A percentile compares a stretch with the other conserved stretches of the same genome.
Evolutionary conservation across 2,797 vertebrate genomes (phyloP).

Genomic region (Anabas testudineus): DNA sequence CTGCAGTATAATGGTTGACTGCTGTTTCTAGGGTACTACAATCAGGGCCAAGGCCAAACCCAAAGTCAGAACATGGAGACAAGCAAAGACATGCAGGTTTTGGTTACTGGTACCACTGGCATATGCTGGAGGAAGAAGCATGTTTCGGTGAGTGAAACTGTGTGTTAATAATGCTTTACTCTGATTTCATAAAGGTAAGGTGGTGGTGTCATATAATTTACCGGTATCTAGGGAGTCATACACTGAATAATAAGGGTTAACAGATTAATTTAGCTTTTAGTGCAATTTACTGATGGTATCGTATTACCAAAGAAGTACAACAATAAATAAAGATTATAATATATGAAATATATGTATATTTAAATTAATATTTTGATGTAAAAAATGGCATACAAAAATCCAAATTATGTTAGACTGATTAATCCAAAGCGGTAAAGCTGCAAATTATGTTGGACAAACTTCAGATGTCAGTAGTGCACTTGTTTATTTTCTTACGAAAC

Average conservation of each 20-base stretch:
- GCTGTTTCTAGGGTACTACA: constrained; percentile 57
- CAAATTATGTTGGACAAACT: not conserved
- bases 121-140: constrained; percentile 93
- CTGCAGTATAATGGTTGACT: constrained; percentile 1
- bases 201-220: not conserved
- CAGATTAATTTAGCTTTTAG: no score
- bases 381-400: no score
- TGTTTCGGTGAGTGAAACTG: constrained; percentile 79
- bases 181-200: constrained; percentile 7
- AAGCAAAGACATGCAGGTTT: constrained; percentile 81
- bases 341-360: no score
- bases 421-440: no score
- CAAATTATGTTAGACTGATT: no score
- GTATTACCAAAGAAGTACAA: no score
- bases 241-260: no score
- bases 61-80: constrained; percentile 70
- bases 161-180: not conserved
- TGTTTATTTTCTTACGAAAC: not conserved
- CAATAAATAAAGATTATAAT: no score
- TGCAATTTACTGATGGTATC: no score
- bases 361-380: no score
- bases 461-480: not conserved
- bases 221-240: not conserved
- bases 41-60: constrained; percentile 67
- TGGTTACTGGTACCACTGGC: constrained; percentile 90